Percentiles rank a stretch among this genome's conserved stretches.
These are phyloP conservation scores for Buphagus erythrorhynchus DNA, from an alignment of 2,797 vertebrate species.

Conservation along the genomic window DNA sequence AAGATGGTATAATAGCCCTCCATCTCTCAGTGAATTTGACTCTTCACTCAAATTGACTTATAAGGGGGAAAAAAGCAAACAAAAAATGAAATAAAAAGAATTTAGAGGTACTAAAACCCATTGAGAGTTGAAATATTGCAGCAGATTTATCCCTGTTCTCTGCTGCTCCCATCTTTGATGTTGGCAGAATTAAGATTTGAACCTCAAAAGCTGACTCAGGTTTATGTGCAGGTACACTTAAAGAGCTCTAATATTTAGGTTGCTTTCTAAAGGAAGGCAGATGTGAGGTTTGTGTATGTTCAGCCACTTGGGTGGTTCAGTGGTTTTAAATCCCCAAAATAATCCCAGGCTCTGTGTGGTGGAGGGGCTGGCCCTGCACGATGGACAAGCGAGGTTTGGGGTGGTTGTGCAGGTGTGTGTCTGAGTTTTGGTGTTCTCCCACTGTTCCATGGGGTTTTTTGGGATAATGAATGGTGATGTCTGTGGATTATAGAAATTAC, in stretches of 20 bases:
- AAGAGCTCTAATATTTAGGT: constrained; percentile 29
- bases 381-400: neutral
- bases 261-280: constrained; percentile 41
- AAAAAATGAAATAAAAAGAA: neutral
- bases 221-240: constrained; percentile 32
- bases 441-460: neutral
- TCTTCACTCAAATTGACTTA: neutral
- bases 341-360: neutral
- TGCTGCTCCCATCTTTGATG: neutral
- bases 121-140: neutral
- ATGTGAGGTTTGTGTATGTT: constrained; percentile 27
- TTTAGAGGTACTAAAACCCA: neutral
- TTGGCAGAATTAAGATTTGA: neutral
- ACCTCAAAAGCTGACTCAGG: constrained; percentile 58
- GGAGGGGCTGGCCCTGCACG: neutral
- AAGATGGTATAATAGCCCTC: neutral
- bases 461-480: neutral
- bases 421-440: neutral
- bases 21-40: neutral
- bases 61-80: neutral
- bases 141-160: neutral
- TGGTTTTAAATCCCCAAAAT: constrained; percentile 38
- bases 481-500: constrained; percentile 27
- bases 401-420: neutral
- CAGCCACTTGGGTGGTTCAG: constrained; percentile 57